Evolutionary conservation across 2,888 invertebrate species (phyloP).

Genomic region (Philereme vetulata): DNA sequence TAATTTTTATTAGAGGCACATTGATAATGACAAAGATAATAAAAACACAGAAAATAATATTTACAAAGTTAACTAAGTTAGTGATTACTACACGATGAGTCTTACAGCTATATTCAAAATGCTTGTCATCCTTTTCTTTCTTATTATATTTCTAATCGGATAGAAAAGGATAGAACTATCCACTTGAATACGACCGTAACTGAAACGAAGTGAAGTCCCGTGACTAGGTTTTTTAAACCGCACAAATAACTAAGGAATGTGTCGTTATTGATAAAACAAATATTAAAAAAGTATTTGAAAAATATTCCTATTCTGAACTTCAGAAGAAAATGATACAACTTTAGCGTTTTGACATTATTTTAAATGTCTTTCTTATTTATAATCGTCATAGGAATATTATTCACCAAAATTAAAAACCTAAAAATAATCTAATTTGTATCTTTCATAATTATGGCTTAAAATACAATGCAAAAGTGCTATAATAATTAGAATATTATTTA

Average conservation of each 20-base stretch:
- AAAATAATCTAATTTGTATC: constrained; percentile 65
- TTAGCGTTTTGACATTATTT: not conserved
- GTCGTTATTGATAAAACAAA: constrained; percentile 43
- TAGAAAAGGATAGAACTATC: not conserved
- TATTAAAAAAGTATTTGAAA: constrained; percentile 36
- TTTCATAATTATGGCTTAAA: constrained; percentile 44
- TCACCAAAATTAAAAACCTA: constrained; percentile 40
- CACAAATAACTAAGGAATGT: constrained; percentile 48
- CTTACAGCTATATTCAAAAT: constrained; percentile 22
- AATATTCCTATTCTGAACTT: constrained; percentile 22
- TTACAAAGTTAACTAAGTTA: constrained; percentile 54
- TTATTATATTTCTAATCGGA: not conserved
- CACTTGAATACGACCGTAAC: constrained; percentile 28
- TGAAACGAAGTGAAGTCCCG: constrained; percentile 55
- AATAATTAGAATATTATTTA: constrained; percentile 34
- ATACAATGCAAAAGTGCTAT: constrained; percentile 50
- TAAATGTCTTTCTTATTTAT: not conserved
- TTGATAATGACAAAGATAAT: constrained; percentile 55
- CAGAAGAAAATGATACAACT: not conserved
- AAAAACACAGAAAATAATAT: constrained; percentile 50
- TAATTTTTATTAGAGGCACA: constrained; percentile 79
- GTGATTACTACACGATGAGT: constrained; percentile 54
- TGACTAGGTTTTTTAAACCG: constrained; percentile 61
- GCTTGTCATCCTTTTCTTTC: not conserved
- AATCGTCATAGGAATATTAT: constrained; percentile 22